These are phyloP conservation scores for Zaprionus taronus DNA, from an alignment of 1,140 invertebrate species.

Conservation along the genomic window DNA sequence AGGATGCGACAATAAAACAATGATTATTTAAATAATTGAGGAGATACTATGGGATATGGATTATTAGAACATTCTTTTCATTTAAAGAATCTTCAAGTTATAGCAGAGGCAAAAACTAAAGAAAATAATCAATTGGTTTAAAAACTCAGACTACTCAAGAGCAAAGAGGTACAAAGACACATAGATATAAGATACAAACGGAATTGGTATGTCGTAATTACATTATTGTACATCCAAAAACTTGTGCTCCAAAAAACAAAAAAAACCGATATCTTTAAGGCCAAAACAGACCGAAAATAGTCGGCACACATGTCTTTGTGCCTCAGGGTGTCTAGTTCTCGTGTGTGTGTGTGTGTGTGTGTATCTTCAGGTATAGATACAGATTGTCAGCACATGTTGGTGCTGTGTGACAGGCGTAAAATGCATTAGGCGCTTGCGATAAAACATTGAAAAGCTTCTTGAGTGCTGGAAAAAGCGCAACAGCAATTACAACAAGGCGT, in stretches of 20 bases:
- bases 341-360: slow-evolving; percentile 9
- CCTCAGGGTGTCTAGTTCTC: neutral
- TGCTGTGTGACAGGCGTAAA: slow-evolving; percentile 26
- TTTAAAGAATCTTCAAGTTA: neutral
- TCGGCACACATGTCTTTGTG: neutral
- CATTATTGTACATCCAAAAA: slow-evolving; percentile 4
- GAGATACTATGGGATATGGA: neutral
- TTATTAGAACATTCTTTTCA: neutral
- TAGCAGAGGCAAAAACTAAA: no score
- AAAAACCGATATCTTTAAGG: slow-evolving; percentile 18
- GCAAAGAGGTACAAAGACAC: neutral
- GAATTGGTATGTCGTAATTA: slow-evolving; percentile 2
- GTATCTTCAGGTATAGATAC: slow-evolving; percentile 12
- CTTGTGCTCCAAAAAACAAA: neutral
- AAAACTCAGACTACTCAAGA: neutral
- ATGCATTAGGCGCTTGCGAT: slow-evolving; percentile 34
- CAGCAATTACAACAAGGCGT: slow-evolving; percentile 5
- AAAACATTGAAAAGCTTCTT: slow-evolving; percentile 41
- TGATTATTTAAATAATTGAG: neutral
- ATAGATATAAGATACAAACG: neutral
- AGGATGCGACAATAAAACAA: neutral
- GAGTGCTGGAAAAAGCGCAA: slow-evolving; percentile 27
- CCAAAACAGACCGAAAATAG: slow-evolving; percentile 13
- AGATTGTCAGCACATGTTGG: slow-evolving; percentile 20
- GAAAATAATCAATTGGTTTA: no score